These are phyloP conservation scores for Anaspis maculata DNA, from an alignment of 2,888 invertebrate species.

Conservation along the genomic window DNA sequence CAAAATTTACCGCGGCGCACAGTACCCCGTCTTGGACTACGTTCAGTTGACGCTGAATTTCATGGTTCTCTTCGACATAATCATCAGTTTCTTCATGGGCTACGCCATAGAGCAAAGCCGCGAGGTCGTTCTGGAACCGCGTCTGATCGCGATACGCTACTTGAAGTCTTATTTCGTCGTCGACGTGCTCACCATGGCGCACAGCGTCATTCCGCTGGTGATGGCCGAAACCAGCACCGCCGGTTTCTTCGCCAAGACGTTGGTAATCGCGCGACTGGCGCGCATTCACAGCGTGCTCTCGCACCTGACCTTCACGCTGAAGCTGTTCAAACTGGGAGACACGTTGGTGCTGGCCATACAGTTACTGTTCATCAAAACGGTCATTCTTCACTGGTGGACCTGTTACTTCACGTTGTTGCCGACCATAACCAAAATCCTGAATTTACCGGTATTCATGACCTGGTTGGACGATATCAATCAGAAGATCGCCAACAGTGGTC, in stretches of 20 bases:
- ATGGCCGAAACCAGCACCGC: too few species aligned
- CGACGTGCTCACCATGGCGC: constrained; percentile 4
- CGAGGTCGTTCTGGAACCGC: constrained; percentile 5
- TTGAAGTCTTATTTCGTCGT: constrained; percentile 5
- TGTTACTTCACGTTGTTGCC: too few species aligned
- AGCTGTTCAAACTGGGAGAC: background rate
- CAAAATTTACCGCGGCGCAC: background rate
- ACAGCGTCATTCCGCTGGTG: background rate
- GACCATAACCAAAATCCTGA: too few species aligned
- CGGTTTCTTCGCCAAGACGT: too few species aligned
- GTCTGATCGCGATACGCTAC: constrained; percentile 8
- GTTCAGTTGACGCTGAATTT: too few species aligned
- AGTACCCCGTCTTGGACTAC: background rate
- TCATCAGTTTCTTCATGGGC: constrained; percentile 15
- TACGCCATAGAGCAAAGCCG: constrained; percentile 10
- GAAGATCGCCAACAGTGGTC: too few species aligned
- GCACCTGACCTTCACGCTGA: background rate
- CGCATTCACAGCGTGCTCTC: background rate
- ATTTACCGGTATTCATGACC: too few species aligned
- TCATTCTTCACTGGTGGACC: background rate
- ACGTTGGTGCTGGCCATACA: background rate
- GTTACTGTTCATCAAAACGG: background rate
- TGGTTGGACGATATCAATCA: too few species aligned
- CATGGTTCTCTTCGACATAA: constrained; percentile 7
- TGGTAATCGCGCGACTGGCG: background rate